Percentiles rank a stretch among this genome's conserved stretches.
Evolutionary conservation across 2,888 invertebrate species (phyloP).

Genomic region (Chelonus formosanus): DNA sequence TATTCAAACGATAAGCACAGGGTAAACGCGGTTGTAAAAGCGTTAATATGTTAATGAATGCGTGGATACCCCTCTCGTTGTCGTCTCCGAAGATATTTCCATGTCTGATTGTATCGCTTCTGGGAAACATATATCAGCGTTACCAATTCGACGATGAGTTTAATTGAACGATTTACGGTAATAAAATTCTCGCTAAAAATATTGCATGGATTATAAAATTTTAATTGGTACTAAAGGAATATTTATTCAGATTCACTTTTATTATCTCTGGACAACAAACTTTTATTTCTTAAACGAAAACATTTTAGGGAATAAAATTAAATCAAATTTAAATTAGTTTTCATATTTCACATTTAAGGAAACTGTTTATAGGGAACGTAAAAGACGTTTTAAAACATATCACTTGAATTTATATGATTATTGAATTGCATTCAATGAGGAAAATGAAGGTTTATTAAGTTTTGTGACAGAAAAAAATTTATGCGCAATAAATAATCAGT

Average conservation of each 20-base stretch:
- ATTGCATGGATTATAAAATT: slow-evolving; percentile 1
- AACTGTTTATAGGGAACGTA: too few species aligned
- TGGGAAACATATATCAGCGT: slow-evolving; percentile 40
- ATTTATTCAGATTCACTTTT: not conserved
- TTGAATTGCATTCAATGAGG: too few species aligned
- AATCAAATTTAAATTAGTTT: too few species aligned
- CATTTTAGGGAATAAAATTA: too few species aligned
- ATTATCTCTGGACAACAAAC: too few species aligned
- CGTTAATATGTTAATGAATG: slow-evolving; percentile 53
- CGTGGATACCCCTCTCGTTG: slow-evolving; percentile 40
- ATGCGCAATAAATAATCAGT: too few species aligned
- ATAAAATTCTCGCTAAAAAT: not conserved
- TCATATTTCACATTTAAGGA: too few species aligned
- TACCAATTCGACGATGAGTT: slow-evolving; percentile 7
- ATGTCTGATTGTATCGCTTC: slow-evolving; percentile 47
- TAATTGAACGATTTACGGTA: slow-evolving; percentile 12
- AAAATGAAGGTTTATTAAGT: too few species aligned
- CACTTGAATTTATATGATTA: too few species aligned
- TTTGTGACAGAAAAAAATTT: too few species aligned
- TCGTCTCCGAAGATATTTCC: slow-evolving; percentile 44
- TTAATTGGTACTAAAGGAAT: not conserved
- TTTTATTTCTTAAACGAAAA: too few species aligned
- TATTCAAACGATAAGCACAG: slow-evolving; percentile 30
- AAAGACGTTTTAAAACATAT: too few species aligned
- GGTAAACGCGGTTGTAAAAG: slow-evolving; percentile 42